Base-by-base conservation (phyloP, 2,797 vertebrate species). In the Morus bassanus region DNA sequence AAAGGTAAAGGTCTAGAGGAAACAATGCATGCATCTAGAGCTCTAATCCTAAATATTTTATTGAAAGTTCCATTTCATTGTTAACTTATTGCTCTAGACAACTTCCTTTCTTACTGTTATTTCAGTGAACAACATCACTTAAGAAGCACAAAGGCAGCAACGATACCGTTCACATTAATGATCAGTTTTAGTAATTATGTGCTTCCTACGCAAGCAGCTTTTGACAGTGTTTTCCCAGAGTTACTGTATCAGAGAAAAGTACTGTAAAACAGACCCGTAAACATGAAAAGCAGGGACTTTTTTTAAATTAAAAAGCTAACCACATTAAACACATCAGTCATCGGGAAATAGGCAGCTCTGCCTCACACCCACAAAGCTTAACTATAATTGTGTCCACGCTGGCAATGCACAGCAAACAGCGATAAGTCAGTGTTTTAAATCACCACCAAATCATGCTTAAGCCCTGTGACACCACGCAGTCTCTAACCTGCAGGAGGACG, bases 121-220 rank as follows among this genome's bases (percentile, higher is more conserved):
- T 86, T 74, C 50, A 77, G 6, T 41, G 2, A 78, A 35, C 10
- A n/a, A 2, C 12, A 23, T 6, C 24, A 23, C 3, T 22, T 45
- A n/a, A n/a, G 60, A 43, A 3, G 4, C 64, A 73, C 23, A 41
- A 27, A 28, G 31, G 13, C 51, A 45, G 31, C 63, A 63, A 27
- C 4, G 7, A 43, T 7, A 24, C 7, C 0, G 0, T 19, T 50
- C 33, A 37, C 9, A 4, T 5, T 43, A 50, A 67, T 2, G 2
- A 54, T 9, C 5, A 17, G 5, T 5, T 46, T n/a, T 31, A 43
- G 30, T 4, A 13, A 35, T 15, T 11, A 48, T 1, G 6, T 2
- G 25, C 27, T 50, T 82, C n/a, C 48, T 59, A 23, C 0, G 0
- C 54, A 79, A 84, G 35, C 41, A 88, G n/a, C 16, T 50, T 84